Base-by-base conservation (phyloP, 2,888 invertebrate species). In the Heteropelma amictum region DNA sequence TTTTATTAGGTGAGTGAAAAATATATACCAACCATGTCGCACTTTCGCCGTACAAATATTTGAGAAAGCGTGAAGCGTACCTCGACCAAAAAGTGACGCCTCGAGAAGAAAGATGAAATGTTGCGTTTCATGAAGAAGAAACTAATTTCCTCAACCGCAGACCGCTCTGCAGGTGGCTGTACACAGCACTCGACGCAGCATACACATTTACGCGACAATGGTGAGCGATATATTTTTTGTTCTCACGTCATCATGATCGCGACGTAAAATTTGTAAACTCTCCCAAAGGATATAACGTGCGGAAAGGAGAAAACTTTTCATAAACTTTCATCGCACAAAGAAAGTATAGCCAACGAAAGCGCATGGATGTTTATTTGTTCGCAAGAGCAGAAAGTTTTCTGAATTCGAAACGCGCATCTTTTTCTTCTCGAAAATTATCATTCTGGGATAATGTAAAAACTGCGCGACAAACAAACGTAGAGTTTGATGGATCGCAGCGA, bases 141-240 rank as follows among this genome's bases (percentile, higher is more conserved):
- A 70, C 64, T 64, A 64, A 74, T 74, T 74, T 69, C 64, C 60
- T 38, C 74, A 69, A 69, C 56, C 64, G 17, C 58, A 23, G 30
- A 23, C 19, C 45, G 19, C 35, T 47, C 23, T 45, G 30, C n/a
- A 19, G 3, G n/a, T 28, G 19, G 14, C 26, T 49, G 4, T 23
- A 30, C 35, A 54, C 12, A 30, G 35, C 12, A 19, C 14, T 28
- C 12, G 14, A 19, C 12, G 19, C 69, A 19, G 1, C 40, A 21
- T 45, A 51, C 53, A 58, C 64, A 68, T 64, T 53, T 35, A 60
- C 51, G 7, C 56, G 58, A 64, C 68, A 64, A 69, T 60, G 51
- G 21, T 14, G 30, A 38, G 69, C 7, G 30, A 42, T 54, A 42
- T 68, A 40, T 64, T 28, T 38, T 38, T 21, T 8, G 17, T 40